Percentiles rank a stretch among this genome's conserved stretches.
Conservation (phyloP, 35 echinoderm and acorn worm genomes). For the Diadema setosum region DNA sequence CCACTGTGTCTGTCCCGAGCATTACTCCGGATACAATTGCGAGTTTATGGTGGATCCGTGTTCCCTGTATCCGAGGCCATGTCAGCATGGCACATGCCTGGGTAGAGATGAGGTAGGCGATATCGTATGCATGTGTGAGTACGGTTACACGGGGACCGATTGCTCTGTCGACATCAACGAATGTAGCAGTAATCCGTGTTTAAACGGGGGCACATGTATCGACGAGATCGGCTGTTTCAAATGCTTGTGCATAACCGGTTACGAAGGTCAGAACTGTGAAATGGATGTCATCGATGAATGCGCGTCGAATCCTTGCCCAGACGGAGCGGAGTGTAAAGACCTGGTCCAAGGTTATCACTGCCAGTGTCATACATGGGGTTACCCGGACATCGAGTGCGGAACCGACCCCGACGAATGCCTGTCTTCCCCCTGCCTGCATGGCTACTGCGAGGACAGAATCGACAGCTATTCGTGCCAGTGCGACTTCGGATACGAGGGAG, state of each 20-base stretch:
- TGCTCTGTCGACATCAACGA: background rate
- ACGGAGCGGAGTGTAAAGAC: background rate
- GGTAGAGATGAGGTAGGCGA: slow-evolving; percentile 1
- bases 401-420: background rate
- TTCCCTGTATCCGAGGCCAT: background rate
- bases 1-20: background rate
- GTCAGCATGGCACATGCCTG: background rate
- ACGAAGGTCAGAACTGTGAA: background rate
- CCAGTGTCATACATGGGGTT: background rate
- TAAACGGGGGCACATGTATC: background rate
- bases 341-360: slow-evolving; percentile 7
- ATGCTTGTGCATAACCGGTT: background rate
- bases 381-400: background rate
- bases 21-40: background rate
- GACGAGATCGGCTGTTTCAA: background rate
- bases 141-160: background rate
- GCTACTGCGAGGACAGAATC: background rate
- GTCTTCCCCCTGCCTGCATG: background rate
- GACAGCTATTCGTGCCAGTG: background rate
- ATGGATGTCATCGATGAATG: background rate
- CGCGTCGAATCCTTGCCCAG: background rate
- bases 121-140: background rate
- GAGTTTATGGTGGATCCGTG: background rate
- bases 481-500: background rate
- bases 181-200: background rate